phyloP scores from a whole-genome alignment of 2,888 invertebrate species.

The Drosophila birchii region DNA sequence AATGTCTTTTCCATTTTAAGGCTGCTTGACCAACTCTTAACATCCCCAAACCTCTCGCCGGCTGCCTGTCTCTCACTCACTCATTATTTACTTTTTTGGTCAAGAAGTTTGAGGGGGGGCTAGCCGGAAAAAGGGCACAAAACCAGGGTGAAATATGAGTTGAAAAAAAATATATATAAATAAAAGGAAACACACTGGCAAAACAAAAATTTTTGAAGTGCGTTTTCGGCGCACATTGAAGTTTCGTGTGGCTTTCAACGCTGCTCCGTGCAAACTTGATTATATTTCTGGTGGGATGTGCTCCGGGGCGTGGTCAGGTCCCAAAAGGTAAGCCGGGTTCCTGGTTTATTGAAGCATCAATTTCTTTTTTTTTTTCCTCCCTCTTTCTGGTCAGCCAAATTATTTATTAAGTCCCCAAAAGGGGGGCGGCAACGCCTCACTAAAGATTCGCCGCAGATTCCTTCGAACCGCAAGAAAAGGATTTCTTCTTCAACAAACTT shows the following conservation, averaged over 20 bases:
- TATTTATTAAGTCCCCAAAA: slow-evolving; percentile 73
- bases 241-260: slow-evolving; percentile 72
- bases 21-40: slow-evolving; percentile 21
- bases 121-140: slow-evolving; percentile 6
- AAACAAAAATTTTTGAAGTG: slow-evolving; percentile 68
- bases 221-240: slow-evolving; percentile 60
- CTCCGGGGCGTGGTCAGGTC: slow-evolving; percentile 15
- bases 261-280: slow-evolving; percentile 65
- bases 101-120: slow-evolving; percentile 29
- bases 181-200: slow-evolving; percentile 41
- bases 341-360: slow-evolving; percentile 75
- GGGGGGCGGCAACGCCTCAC: slow-evolving; percentile 22
- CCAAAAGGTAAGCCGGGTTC: slow-evolving; percentile 43
- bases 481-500: slow-evolving; percentile 26
- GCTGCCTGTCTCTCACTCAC: slow-evolving; percentile 11
- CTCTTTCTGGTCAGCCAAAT: slow-evolving; percentile 59
- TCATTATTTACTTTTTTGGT: slow-evolving; percentile 44
- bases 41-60: neutral
- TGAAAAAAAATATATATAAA: slow-evolving; percentile 9
- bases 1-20: slow-evolving; percentile 10
- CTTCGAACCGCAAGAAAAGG: slow-evolving; percentile 37
- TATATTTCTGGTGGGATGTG: slow-evolving; percentile 58
- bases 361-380: slow-evolving; percentile 30
- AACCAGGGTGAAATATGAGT: slow-evolving; percentile 50
- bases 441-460: slow-evolving; percentile 28